These are phyloP conservation scores for Erythrocercus mccallii DNA, from an alignment of 2,113 vertebrate genomes.

Conservation along the genomic window DNA sequence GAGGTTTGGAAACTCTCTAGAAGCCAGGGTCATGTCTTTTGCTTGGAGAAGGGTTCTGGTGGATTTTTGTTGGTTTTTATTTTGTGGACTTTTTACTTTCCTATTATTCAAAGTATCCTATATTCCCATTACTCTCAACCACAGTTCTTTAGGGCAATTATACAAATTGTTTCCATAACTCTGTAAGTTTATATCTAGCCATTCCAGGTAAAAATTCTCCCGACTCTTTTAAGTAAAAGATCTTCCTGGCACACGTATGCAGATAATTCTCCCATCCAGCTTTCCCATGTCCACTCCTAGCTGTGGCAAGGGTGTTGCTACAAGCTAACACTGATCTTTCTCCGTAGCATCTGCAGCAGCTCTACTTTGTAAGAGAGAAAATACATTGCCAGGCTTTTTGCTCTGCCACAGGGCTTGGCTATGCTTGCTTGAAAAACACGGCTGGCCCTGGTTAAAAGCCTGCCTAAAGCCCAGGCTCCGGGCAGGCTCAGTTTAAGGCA, in stretches of 20 bases:
- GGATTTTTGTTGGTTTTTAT: neutral
- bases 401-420: neutral
- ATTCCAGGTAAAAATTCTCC: neutral
- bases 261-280: neutral
- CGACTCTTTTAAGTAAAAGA: neutral
- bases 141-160: neutral
- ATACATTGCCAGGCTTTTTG: neutral
- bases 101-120: neutral
- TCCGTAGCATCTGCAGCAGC: neutral
- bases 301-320: neutral
- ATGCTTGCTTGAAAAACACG: accelerated
- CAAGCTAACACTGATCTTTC: neutral
- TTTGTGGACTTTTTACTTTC: neutral
- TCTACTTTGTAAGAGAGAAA: neutral
- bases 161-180: neutral
- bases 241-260: accelerated
- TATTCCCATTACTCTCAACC: neutral
- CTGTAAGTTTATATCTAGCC: neutral
- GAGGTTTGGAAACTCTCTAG: neutral
- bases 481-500: neutral
- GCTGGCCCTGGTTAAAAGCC: neutral
- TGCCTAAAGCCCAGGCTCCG: accelerated
- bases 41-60: neutral
- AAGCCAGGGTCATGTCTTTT: neutral
- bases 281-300: neutral